These are phyloP conservation scores for Iguana delicatissima DNA, from an alignment of 2,797 vertebrate species.

Conservation along the genomic window DNA sequence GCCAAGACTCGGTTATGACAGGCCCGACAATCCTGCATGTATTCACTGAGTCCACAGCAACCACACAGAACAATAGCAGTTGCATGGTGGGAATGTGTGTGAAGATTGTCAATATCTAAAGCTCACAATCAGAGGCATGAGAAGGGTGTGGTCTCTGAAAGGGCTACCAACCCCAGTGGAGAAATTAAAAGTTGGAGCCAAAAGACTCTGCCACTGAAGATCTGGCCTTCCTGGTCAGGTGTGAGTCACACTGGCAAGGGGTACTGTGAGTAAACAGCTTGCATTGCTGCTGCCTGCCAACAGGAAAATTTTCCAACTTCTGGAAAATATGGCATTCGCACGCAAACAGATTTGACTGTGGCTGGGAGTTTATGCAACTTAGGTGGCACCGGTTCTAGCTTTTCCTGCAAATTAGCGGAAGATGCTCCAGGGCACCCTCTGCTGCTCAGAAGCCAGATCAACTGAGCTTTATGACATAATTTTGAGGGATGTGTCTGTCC, in stretches of 20 bases:
- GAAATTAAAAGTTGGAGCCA: neutral
- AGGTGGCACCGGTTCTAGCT: neutral
- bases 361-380: neutral
- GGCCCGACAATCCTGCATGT: neutral
- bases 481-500: no score
- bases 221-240: neutral
- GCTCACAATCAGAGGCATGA: neutral
- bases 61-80: neutral
- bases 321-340: neutral
- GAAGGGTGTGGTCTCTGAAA: neutral
- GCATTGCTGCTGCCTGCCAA: neutral
- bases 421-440: neutral
- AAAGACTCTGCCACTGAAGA: neutral
- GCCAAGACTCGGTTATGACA: neutral
- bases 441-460: neutral
- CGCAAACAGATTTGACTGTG: accelerated
- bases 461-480: neutral
- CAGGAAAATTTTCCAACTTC: neutral
- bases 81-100: no score
- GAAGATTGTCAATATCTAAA: neutral
- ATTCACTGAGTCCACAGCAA: neutral
- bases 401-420: neutral
- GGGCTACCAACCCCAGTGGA: neutral
- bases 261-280: neutral
- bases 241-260: neutral